These are phyloP conservation scores for Danio tinwini DNA, from an alignment of 2,797 vertebrate species.

Conservation along the genomic window DNA sequence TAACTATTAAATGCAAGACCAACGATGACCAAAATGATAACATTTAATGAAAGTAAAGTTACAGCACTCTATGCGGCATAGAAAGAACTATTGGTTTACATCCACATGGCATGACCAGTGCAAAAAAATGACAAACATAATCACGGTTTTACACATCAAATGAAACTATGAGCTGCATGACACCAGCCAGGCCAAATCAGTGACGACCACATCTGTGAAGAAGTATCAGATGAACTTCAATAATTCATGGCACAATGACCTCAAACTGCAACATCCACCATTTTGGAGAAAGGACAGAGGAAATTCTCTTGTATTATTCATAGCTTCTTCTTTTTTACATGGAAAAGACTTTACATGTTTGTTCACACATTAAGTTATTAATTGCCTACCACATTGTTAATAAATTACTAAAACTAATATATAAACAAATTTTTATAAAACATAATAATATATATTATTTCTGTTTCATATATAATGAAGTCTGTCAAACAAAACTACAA, in stretches of 20 bases:
- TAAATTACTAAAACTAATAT: too few species aligned
- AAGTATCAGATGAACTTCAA: constrained; percentile 51
- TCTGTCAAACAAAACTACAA: not conserved
- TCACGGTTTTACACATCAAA: not conserved
- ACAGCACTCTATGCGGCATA: too few species aligned
- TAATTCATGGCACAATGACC: constrained; percentile 56
- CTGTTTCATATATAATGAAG: not conserved
- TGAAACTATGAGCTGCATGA: not conserved
- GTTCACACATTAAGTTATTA: too few species aligned
- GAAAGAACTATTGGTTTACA: too few species aligned
- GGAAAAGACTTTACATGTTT: too few species aligned
- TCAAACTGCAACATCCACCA: constrained; percentile 47
- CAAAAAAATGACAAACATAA: too few species aligned
- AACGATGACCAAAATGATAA: too few species aligned
- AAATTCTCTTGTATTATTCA: constrained; percentile 1
- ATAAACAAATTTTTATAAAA: not conserved
- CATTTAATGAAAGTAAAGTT: too few species aligned
- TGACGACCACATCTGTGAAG: constrained; percentile 3
- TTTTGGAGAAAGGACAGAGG: constrained; percentile 41
- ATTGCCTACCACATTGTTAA: too few species aligned
- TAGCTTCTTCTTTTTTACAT: not conserved
- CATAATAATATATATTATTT: too few species aligned
- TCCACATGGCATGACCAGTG: too few species aligned
- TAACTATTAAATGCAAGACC: too few species aligned
- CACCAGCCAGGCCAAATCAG: not conserved